These are phyloP conservation scores for Dicycla oo DNA, from an alignment of 2,888 invertebrate species.

Conservation along the genomic window DNA sequence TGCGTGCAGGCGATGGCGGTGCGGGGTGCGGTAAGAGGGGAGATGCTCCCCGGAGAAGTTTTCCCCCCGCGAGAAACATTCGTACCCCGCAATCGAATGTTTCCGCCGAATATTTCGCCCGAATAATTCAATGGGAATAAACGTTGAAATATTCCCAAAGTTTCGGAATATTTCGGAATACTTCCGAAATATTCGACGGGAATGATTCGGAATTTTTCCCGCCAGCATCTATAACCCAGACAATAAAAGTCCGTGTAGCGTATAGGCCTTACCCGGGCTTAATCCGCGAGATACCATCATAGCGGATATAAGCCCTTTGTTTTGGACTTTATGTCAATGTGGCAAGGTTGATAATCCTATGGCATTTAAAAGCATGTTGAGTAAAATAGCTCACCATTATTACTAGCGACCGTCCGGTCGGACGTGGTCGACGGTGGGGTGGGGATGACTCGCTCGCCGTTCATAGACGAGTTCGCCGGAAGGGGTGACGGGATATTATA, in stretches of 20 bases:
- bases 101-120: too few species aligned
- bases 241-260: background rate
- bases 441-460: constrained; percentile 93
- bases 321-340: background rate
- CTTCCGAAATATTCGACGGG: too few species aligned
- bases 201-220: too few species aligned
- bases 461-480: constrained; percentile 90
- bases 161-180: too few species aligned
- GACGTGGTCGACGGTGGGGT: constrained; percentile 95
- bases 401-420: constrained; percentile 92
- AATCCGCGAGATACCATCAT: background rate
- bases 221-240: too few species aligned
- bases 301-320: background rate
- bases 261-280: background rate
- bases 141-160: too few species aligned
- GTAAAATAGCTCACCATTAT: constrained; percentile 83
- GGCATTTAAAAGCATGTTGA: background rate
- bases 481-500: constrained; percentile 95
- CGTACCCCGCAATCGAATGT: too few species aligned
- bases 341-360: background rate
- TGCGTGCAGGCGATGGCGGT: too few species aligned
- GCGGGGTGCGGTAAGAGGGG: too few species aligned
- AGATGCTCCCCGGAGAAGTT: too few species aligned
- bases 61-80: too few species aligned
- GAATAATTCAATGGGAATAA: too few species aligned